Base-by-base conservation (phyloP, 2,888 invertebrate genomes). In the Scelioninae gen. 1 region DNA sequence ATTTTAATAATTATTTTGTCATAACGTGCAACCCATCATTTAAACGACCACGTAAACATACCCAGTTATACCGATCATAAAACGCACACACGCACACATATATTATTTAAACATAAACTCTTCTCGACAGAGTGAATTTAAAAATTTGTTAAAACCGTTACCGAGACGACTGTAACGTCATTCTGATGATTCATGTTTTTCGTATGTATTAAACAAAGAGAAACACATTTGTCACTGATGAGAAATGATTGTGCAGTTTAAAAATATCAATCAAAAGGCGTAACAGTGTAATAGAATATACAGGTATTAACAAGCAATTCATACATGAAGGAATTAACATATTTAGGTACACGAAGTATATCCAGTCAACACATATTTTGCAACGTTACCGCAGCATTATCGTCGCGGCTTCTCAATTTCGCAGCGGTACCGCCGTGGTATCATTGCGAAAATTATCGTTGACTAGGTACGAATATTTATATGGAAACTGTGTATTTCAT, bases 131-230 rank as follows among this genome's bases (percentile, higher is more conserved):
- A 90, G 89, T 88, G 89, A 84, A 89, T 89, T 84, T 85, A 89
- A 90, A 91, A 92, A 90, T 89, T 89, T 86, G 87, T 89, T 90
- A 87, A 88, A 88, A 89, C 87, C 88, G 84, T 84, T 83, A 84
- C 86, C 88, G 85, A 88, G 81, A 83, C 78, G 86, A 84, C 82
- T 83, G 87, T 87, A 87, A 86, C 86, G 86, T 77, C 38, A 29
- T 72, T 82, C 82, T 78, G 85, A 84, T 69, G 74, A 82, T 68
- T 38, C 49, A 49, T 69, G 62, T 53, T 65, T 62, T 51, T 55
- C 13, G 45, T 60, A 68, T 45, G 56, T n/a, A n/a, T n/a, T n/a
- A n/a, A n/a, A n/a, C n/a, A n/a, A n/a, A n/a, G 47, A 47, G 29
- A 31, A 68, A 68, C 66, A 55, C 9, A 51, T 76, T 60, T 47